Base-by-base conservation (phyloP, 1,140 invertebrate genomes). In the Copidosoma floridanum region DNA sequence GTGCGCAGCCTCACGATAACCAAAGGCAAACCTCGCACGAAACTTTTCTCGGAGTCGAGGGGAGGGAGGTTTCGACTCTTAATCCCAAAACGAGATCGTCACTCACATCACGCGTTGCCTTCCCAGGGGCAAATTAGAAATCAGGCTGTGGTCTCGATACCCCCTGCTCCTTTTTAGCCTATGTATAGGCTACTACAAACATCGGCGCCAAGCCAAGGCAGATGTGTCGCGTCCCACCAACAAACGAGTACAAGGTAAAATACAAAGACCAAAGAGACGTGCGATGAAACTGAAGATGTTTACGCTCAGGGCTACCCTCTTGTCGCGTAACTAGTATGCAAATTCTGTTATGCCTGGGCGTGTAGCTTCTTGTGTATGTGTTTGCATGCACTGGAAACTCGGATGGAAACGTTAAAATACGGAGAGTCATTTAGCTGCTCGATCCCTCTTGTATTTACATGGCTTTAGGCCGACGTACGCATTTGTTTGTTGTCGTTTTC, bases 311-410 rank as follows among this genome's bases (percentile, higher is more conserved):
- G 69, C n/a, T n/a, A n/a, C n/a, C n/a, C n/a, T n/a, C n/a, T n/a
- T n/a, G n/a, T 62, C 62, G 63, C 65, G 63, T 70, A 75, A 77
- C 71, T 73, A 73, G 73, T 73, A 75, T 74, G 71, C 71, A 74
- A 79, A 78, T 70, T 77, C 65, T 55, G n/a, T 79, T 78, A 78
- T 72, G 67, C 68, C 56, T 38, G 18, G 21, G 16, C 3, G n/a
- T 18, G 52, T 29, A 57, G 27, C 23, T 20, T 1, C 7, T 24
- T 5, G 12, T 24, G 23, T 14, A 21, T 46, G 20, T 24, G 8
- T 43, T 21, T 43, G n/a, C 40, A 43, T 43, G 23, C 40, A 43
- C 7, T 43, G 8, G 40, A n/a, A n/a, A n/a, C n/a, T n/a, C 40
- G 40, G 23, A 43, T 43, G 40, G 40, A 18, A 44, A 44, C 32